Conservation (phyloP, 2,113 vertebrate species). For the Oncorhynchus tshawytscha region DNA sequence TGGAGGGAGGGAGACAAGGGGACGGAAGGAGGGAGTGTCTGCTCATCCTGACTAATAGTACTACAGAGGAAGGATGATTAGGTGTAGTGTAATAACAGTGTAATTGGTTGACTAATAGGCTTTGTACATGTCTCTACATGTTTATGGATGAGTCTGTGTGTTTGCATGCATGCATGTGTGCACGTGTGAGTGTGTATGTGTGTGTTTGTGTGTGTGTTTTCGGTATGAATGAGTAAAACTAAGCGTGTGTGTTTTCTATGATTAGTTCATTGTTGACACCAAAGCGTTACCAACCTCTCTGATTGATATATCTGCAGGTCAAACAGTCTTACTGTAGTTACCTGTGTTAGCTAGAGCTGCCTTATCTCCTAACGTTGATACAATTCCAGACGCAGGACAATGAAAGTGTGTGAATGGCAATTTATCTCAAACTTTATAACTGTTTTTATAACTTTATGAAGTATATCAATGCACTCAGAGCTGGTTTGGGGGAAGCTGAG, state of each 20-base stretch:
- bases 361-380: background rate
- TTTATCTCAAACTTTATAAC: background rate
- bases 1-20: background rate
- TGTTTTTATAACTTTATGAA: background rate
- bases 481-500: background rate
- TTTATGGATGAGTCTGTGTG: background rate
- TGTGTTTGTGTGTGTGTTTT: background rate
- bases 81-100: background rate
- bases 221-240: too few species aligned
- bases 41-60: background rate
- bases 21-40: background rate
- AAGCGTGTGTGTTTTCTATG: background rate
- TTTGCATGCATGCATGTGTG: background rate
- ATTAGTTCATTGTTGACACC: background rate
- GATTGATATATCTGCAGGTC: background rate
- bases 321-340: background rate
- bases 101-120: too few species aligned
- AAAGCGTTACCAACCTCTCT: background rate
- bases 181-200: background rate
- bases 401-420: background rate
- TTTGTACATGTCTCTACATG: background rate
- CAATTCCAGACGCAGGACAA: background rate
- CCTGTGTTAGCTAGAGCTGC: background rate
- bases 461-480: background rate
- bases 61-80: background rate